Conservation (phyloP, 1,140 invertebrate species). For the Eubasilissa regina region DNA sequence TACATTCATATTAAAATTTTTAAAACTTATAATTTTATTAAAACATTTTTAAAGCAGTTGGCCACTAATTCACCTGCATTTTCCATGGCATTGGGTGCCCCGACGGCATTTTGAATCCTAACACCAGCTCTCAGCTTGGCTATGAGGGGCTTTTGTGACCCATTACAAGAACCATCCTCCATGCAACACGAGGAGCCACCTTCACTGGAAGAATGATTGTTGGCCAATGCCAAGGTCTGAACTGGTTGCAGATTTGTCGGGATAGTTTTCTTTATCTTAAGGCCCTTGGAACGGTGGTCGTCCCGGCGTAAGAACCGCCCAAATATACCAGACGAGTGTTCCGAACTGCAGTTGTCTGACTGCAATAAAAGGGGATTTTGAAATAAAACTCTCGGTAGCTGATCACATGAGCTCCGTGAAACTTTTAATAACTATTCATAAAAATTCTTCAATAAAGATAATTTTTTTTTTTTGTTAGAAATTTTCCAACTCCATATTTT, state of each 20-base stretch:
- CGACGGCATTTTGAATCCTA: constrained; percentile 77
- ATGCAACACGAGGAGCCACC: constrained; percentile 61
- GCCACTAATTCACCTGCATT: constrained; percentile 74
- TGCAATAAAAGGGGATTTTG: constrained; percentile 63
- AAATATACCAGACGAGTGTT: constrained; percentile 80
- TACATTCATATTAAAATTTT: too few relatives aligned
- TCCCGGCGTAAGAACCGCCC: constrained; percentile 80
- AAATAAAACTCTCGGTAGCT: too few relatives aligned
- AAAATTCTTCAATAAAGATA: too few relatives aligned
- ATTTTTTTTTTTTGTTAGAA: too few relatives aligned
- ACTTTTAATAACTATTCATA: too few relatives aligned
- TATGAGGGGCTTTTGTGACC: constrained; percentile 72
- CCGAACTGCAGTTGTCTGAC: constrained; percentile 83
- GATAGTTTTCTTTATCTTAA: constrained; percentile 48
- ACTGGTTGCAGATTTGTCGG: not conserved
- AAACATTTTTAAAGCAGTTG: too few relatives aligned
- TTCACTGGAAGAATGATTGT: constrained; percentile 66
- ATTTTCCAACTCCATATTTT: too few relatives aligned
- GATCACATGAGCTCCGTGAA: too few relatives aligned
- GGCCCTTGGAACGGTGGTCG: constrained; percentile 59
- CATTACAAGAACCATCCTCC: constrained; percentile 62
- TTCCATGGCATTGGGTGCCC: constrained; percentile 71
- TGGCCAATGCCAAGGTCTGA: not conserved
- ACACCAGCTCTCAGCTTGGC: constrained; percentile 80
- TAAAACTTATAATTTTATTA: too few relatives aligned